Percentiles rank a stretch among this genome's conserved stretches.
Conservation (phyloP, 2,113 vertebrate species). For the Polypterus senegalus region DNA sequence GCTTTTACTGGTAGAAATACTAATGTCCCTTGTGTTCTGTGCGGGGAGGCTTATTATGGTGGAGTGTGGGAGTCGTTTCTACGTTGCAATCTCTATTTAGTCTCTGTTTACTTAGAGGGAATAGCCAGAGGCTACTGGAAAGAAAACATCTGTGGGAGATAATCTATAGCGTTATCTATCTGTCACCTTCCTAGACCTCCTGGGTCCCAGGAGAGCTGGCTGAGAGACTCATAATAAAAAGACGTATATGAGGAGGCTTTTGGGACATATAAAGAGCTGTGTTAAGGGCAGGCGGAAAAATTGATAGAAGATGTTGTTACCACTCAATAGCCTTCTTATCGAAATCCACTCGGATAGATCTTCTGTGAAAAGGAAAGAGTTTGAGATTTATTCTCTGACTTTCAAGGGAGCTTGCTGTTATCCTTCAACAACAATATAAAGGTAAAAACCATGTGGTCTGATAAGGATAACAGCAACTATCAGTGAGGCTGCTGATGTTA, state of each 20-base stretch:
- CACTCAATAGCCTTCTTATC: constrained; percentile 75
- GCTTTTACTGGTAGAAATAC: too few relatives aligned
- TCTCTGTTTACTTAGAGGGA: constrained; percentile 74
- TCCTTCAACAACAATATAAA: constrained; percentile 54
- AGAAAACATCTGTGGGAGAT: constrained; percentile 71
- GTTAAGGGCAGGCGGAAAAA: constrained; percentile 60
- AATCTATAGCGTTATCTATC: constrained; percentile 71
- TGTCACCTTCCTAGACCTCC: constrained; percentile 55
- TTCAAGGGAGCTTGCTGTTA: constrained; percentile 51
- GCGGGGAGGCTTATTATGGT: too few relatives aligned
- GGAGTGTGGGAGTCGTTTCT: constrained; percentile 33
- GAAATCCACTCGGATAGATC: constrained; percentile 70
- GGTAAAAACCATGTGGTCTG: constrained; percentile 40
- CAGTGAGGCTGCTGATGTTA: constrained; percentile 34
- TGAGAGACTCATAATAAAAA: constrained; percentile 64
- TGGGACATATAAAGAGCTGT: constrained; percentile 67
- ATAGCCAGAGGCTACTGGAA: constrained; percentile 52
- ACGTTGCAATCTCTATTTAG: constrained; percentile 42
- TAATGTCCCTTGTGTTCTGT: too few relatives aligned
- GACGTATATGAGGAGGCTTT: constrained; percentile 65
- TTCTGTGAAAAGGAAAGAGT: constrained; percentile 45
- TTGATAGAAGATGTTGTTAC: constrained; percentile 66
- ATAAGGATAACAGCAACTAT: constrained; percentile 53
- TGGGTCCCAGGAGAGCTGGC: constrained; percentile 54
- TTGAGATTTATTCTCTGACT: constrained; percentile 61